Evolutionary conservation across 2,797 vertebrate species (phyloP).

Genomic region (Todus mexicanus): DNA sequence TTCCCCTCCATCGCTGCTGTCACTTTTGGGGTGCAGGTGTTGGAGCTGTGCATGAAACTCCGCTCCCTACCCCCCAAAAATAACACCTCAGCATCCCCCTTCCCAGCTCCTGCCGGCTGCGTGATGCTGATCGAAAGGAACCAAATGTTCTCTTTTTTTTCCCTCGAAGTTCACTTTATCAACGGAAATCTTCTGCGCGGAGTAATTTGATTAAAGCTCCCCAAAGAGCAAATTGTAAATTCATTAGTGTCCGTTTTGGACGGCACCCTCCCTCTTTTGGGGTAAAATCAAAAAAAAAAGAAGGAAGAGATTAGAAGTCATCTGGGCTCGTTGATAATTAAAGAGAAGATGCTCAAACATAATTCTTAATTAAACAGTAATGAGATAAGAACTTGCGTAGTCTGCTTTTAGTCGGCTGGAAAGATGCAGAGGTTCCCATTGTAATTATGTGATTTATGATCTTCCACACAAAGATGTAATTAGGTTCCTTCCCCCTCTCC

Average conservation of each 20-base stretch:
- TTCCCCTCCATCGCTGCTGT: background rate
- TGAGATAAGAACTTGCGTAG: constrained; percentile 82
- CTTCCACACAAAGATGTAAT: constrained; percentile 77
- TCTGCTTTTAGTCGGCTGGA: constrained; percentile 70
- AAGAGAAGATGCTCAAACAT: constrained; percentile 84
- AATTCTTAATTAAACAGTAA: constrained; percentile 93
- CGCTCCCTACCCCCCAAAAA: background rate
- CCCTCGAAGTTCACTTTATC: constrained; percentile 63
- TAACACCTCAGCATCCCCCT: background rate
- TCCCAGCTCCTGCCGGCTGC: fast-evolving
- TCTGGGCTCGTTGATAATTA: constrained; percentile 82
- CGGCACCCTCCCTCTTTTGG: constrained; percentile 34
- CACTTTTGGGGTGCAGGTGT: background rate
- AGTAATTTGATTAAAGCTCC: constrained; percentile 68
- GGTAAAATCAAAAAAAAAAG: constrained; percentile 48
- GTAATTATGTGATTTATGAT: constrained; percentile 84
- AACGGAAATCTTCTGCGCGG: constrained; percentile 43
- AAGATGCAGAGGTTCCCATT: constrained; percentile 69
- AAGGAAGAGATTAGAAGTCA: constrained; percentile 78
- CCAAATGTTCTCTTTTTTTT: constrained; percentile 57
- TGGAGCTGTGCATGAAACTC: fast-evolving
- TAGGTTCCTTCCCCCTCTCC: constrained; percentile 28
- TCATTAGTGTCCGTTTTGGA: constrained; percentile 68
- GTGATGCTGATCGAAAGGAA: constrained; percentile 57
- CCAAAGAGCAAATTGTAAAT: constrained; percentile 71